Base-by-base conservation (phyloP, 2,888 invertebrate species). In the Chrysolina oricalcia region DNA sequence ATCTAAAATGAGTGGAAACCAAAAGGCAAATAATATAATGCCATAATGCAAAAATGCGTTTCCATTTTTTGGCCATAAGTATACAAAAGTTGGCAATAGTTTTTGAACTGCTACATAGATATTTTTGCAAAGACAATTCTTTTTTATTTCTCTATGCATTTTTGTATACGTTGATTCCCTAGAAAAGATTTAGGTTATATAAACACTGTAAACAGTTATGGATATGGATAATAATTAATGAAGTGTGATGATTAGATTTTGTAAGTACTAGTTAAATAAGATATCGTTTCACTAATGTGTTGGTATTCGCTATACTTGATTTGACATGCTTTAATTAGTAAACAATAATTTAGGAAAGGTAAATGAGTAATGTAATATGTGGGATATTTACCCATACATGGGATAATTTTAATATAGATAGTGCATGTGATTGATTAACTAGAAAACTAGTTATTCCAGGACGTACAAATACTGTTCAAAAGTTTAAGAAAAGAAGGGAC, bases 251-350 rank as follows among this genome's bases (percentile, higher is more conserved):
- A 59, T 59, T 59, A 59, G n/a, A 27, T 59, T 59, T 59, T 27
- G 59, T 59, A 59, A 59, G 59, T 59, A 59, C 59, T 59, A 59
- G 59, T 59, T n/a, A 59, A 59, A 59, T 59, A 59, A 59, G 59
- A 59, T 59, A 59, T n/a, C 27, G 23, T 17, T 53, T 21, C 35
- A n/a, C 10, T 59, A 59, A 59, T 59, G 59, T 59, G 59, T 59
- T 59, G 15, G 35, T 35, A 27, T 59, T 19, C 50, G 35, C n/a
- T 10, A 27, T 59, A 27, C 11, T 59, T 59, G 59, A 59, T 59
- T 59, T 23, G 35, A 21, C 59, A 59, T n/a, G 15, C 59, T 27
- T 35, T 27, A 59, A 56, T 56, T 23, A 56, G 46, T 46, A 46
- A 46, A 46, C 46, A 46, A 46, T 15, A 46, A 2, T 46, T 46